phyloP scores from a whole-genome alignment of 2,888 invertebrate genomes.

The Timema cristinae region DNA sequence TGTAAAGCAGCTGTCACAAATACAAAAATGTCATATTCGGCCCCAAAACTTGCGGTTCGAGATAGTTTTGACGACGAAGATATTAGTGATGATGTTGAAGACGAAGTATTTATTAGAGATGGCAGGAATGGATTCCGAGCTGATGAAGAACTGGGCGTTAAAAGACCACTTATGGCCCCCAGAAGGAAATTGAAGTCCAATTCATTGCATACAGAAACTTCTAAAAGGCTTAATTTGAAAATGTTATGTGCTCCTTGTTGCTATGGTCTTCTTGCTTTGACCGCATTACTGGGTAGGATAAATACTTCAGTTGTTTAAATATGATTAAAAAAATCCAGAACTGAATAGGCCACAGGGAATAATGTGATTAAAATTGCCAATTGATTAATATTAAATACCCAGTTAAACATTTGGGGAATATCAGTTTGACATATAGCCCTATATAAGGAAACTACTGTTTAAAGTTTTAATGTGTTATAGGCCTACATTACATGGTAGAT shows the following conservation, averaged over 20 bases:
- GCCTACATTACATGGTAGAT: too few species aligned
- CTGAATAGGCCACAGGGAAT: too few species aligned
- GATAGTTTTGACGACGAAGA: constrained; percentile 67
- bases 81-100: constrained; percentile 68
- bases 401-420: too few species aligned
- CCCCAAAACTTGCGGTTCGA: constrained; percentile 58
- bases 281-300: constrained; percentile 51
- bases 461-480: too few species aligned
- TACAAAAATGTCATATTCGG: constrained; percentile 37
- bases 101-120: constrained; percentile 72
- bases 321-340: not conserved
- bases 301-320: not conserved
- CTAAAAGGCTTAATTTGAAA: constrained; percentile 53
- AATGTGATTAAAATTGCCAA: too few species aligned
- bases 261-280: constrained; percentile 58
- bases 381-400: too few species aligned
- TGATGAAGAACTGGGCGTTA: constrained; percentile 64
- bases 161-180: constrained; percentile 70
- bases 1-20: too few species aligned
- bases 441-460: too few species aligned
- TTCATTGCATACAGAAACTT: constrained; percentile 50
- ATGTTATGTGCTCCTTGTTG: constrained; percentile 62
- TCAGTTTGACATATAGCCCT: too few species aligned
- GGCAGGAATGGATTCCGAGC: constrained; percentile 61
- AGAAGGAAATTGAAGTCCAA: constrained; percentile 54